These are phyloP conservation scores for Andrena praecox DNA, from an alignment of 2,888 invertebrate genomes.

Conservation along the genomic window DNA sequence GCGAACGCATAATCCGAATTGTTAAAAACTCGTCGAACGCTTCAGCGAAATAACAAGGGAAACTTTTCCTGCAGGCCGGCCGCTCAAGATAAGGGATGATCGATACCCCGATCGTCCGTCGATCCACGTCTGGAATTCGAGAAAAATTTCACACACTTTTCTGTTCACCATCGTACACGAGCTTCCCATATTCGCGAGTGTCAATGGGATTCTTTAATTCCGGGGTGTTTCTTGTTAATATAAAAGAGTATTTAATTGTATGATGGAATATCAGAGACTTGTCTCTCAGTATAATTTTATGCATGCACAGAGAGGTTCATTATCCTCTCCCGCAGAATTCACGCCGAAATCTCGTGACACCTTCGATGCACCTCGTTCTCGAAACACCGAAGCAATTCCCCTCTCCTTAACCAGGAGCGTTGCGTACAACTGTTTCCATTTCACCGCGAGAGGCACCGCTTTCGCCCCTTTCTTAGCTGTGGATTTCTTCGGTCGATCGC, in stretches of 20 bases:
- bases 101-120: slow-evolving; percentile 12
- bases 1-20: slow-evolving; percentile 6
- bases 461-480: slow-evolving; percentile 16
- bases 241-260: too few relatives aligned
- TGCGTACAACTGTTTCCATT: slow-evolving; percentile 17
- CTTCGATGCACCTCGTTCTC: too few relatives aligned
- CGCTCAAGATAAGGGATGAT: slow-evolving; percentile 19
- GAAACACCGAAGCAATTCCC: not conserved
- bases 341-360: too few relatives aligned
- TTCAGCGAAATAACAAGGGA: slow-evolving; percentile 48
- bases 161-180: not conserved
- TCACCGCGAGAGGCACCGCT: not conserved
- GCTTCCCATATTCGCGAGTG: not conserved
- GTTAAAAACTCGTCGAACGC: slow-evolving; percentile 38
- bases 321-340: too few relatives aligned
- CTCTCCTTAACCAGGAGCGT: not conserved
- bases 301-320: too few relatives aligned
- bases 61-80: not conserved
- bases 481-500: slow-evolving; percentile 50
- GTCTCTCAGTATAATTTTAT: too few relatives aligned
- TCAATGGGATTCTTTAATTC: too few relatives aligned
- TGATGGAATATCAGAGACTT: too few relatives aligned
- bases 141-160: slow-evolving; percentile 28
- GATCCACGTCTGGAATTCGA: slow-evolving; percentile 19
- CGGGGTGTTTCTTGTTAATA: too few relatives aligned